Conservation (phyloP, 2,888 invertebrate genomes). For the Sinodicranocentrus sp. region DNA sequence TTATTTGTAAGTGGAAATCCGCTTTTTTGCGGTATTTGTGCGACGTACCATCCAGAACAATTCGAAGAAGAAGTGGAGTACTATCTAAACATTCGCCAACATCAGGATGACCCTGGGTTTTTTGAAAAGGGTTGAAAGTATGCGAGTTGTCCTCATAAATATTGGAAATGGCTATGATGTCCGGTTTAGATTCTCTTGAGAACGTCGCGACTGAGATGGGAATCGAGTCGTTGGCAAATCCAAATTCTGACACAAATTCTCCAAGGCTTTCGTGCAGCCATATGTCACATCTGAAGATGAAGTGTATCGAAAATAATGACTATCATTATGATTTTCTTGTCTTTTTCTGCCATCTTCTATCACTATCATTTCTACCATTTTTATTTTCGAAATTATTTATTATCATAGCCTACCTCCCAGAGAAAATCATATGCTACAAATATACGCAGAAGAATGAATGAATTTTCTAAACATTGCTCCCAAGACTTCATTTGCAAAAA, state of each 20-base stretch:
- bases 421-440: no score
- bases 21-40: neutral
- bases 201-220: conserved; percentile 76
- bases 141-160: conserved; percentile 76
- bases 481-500: no score
- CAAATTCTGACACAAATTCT: conserved; percentile 76
- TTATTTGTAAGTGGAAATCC: neutral
- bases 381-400: no score
- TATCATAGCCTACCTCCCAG: no score
- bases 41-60: conserved; percentile 74
- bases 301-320: conserved; percentile 47
- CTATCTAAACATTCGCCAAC: conserved; percentile 75
- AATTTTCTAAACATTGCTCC: no score
- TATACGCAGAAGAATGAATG: no score
- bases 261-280: conserved; percentile 76
- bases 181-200: conserved; percentile 74
- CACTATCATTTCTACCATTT: no score
- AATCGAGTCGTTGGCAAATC: conserved; percentile 75
- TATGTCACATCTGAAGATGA: conserved; percentile 73
- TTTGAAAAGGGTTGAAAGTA: conserved; percentile 74
- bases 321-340: conserved; percentile 34
- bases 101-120: conserved; percentile 75
- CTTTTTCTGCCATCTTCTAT: no score
- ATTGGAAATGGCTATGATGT: conserved; percentile 76
- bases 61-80: conserved; percentile 75